Evolutionary conservation across 2,797 vertebrate species (phyloP).

Genomic region (Chelon auratus): DNA sequence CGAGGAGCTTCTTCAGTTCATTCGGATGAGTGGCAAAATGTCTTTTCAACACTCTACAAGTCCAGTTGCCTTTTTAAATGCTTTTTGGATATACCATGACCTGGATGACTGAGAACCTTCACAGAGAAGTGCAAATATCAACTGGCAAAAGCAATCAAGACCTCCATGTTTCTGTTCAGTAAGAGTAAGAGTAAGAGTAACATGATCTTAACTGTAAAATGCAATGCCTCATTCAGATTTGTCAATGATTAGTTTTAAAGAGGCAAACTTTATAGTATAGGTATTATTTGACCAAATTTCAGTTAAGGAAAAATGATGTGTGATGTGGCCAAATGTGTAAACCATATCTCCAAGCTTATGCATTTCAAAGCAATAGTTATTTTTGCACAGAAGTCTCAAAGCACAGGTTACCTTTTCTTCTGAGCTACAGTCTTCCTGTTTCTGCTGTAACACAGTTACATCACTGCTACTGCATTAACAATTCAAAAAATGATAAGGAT

Average conservation of each 20-base stretch:
- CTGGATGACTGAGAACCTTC: too few relatives aligned
- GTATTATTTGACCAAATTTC: background rate
- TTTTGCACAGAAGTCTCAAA: background rate
- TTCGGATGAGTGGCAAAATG: too few relatives aligned
- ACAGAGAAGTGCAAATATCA: background rate
- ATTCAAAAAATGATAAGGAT: conserved; percentile 35
- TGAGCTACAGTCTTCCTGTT: background rate
- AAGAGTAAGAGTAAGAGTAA: background rate
- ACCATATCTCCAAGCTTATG: background rate
- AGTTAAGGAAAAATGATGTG: background rate
- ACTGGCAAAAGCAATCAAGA: background rate
- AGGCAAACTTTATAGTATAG: background rate
- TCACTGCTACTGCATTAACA: conserved; percentile 34
- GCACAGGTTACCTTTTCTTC: background rate
- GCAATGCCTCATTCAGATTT: background rate
- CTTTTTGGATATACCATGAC: too few relatives aligned
- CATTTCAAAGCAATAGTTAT: background rate
- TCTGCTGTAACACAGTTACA: conserved; percentile 16
- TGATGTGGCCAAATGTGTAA: conserved; percentile 2
- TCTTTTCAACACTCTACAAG: too few relatives aligned
- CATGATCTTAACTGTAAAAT: background rate
- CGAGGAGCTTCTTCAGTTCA: too few relatives aligned
- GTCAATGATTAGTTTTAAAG: background rate
- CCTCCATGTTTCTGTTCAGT: background rate
- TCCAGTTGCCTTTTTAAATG: too few relatives aligned